A percentile compares a stretch with the other conserved stretches of the same genome.
phyloP scores from a whole-genome alignment of 2,113 vertebrate species.

The Lepus europaeus region DNA sequence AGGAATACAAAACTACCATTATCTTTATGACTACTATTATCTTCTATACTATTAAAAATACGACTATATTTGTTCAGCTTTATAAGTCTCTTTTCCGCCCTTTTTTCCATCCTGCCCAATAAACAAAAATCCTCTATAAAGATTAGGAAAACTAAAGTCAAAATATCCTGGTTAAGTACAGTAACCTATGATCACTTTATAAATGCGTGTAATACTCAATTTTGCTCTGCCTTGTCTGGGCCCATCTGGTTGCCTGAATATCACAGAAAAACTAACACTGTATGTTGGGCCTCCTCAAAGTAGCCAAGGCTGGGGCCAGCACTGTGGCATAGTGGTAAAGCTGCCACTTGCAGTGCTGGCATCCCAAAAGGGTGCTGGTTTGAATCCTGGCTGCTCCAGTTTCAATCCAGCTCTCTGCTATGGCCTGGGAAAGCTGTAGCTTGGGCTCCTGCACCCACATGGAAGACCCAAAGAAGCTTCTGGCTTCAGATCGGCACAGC shows the following conservation, averaged over 20 bases:
- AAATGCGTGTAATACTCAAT: background rate
- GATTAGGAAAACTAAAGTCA: constrained; percentile 30
- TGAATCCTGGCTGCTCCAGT: too few species aligned
- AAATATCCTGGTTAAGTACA: background rate
- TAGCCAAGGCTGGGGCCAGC: background rate
- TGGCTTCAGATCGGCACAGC: too few species aligned
- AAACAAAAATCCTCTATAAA: constrained; percentile 45
- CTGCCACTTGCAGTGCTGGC: too few species aligned
- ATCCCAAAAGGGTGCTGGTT: too few species aligned
- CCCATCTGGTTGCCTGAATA: background rate
- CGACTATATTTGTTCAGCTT: constrained; percentile 37
- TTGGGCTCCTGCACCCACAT: too few species aligned
- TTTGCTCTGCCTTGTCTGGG: background rate
- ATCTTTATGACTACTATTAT: background rate
- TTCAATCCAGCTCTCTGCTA: too few species aligned
- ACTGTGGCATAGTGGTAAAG: too few species aligned
- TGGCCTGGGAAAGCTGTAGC: too few species aligned
- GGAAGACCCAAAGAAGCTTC: too few species aligned
- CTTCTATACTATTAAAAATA: constrained; percentile 49
- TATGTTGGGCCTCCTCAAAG: background rate
- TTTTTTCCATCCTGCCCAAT: background rate
- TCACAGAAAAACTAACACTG: background rate
- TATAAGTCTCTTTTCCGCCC: background rate
- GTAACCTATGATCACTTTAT: background rate
- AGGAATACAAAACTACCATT: constrained; percentile 30